A percentile compares a stretch with the other conserved stretches of the same genome.
Conservation (phyloP, 2,113 vertebrate species). For the Lasiurus borealis region DNA sequence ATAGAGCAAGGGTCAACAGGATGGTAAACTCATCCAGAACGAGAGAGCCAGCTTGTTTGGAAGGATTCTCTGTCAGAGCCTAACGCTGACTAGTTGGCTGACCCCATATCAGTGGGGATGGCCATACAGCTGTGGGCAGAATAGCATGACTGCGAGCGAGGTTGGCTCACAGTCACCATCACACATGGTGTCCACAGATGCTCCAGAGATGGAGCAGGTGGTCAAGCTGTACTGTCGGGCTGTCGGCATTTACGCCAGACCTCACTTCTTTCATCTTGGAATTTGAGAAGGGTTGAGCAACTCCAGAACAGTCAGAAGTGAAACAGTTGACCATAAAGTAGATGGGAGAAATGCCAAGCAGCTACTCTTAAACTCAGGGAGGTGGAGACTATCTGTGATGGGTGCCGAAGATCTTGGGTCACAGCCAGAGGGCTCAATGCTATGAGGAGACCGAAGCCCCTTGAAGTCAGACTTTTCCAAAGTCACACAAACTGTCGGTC, state of each 20-base stretch:
- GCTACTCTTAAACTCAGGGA: not conserved
- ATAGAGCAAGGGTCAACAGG: not conserved
- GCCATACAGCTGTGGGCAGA: not conserved
- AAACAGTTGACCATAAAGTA: not conserved
- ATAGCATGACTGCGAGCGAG: not conserved
- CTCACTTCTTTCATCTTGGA: not conserved
- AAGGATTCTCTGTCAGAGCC: not conserved
- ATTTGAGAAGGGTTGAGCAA: not conserved
- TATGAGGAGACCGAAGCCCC: not conserved
- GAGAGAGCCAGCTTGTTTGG: not conserved
- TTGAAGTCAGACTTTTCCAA: not conserved
- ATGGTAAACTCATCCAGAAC: not conserved
- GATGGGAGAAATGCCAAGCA: not conserved
- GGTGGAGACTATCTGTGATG: not conserved
- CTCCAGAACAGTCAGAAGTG: not conserved
- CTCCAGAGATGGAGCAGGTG: not conserved
- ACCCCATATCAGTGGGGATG: not conserved
- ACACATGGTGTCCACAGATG: not conserved
- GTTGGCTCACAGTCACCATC: not conserved
- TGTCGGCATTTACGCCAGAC: not conserved
- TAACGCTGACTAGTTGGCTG: not conserved
- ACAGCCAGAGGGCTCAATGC: not conserved
- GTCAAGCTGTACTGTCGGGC: rapidly evolving
- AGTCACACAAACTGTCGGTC: not conserved
- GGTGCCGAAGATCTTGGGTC: not conserved